phyloP scores from a whole-genome alignment of 2,113 vertebrate genomes.

The Cephalopterus ornatus region DNA sequence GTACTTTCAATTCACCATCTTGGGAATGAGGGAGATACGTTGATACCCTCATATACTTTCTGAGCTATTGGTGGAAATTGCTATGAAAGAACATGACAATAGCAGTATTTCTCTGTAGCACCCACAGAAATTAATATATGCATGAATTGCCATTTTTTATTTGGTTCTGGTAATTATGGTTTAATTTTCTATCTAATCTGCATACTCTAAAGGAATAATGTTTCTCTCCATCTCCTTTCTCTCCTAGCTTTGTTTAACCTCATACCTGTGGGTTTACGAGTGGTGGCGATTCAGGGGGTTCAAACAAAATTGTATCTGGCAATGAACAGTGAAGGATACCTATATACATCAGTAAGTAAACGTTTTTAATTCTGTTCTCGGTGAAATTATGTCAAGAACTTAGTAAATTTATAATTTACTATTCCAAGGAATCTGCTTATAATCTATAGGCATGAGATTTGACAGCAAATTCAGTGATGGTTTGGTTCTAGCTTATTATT shows the following conservation, averaged over 20 bases:
- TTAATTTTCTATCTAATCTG: neutral
- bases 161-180: neutral
- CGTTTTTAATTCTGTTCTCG: neutral
- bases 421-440: neutral
- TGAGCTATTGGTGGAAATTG: neutral
- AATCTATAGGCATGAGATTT: neutral
- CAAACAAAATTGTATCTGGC: conserved; percentile 97
- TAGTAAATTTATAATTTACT: neutral
- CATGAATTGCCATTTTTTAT: neutral
- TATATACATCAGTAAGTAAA: conserved; percentile 96
- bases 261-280: conserved; percentile 97
- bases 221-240: conserved; percentile 38
- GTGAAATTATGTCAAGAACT: neutral
- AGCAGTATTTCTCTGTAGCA: neutral
- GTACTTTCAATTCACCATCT: neutral
- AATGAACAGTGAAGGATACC: conserved; percentile 97
- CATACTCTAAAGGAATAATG: neutral
- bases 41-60: neutral
- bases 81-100: rapidly evolving
- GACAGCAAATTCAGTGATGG: neutral
- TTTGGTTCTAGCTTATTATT: neutral
- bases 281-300: conserved; percentile 98
- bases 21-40: rapidly evolving
- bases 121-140: neutral
- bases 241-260: conserved; percentile 95